Base-by-base conservation (phyloP, 2,888 invertebrate species). In the Erannis defoliaria region DNA sequence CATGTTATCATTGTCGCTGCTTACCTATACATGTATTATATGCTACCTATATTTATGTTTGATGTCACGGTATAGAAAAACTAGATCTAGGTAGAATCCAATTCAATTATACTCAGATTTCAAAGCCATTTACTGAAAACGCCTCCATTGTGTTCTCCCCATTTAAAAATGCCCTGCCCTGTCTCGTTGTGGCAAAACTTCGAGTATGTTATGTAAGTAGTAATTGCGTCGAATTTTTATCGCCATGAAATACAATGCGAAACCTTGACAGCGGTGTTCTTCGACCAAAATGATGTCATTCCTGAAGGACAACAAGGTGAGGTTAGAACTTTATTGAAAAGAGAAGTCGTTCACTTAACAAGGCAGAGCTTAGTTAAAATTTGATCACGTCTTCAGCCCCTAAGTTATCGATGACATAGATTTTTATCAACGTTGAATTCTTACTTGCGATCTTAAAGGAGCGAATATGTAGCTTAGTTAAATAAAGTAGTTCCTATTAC, bases 211-310 rank as follows among this genome's bases (percentile, higher is more conserved):
- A 26, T 26, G 38, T 23, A 35, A 37, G 49, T 37, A 51, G 29
- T 16, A 16, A 60, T 42, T 60, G 16, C 55, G 55, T 19, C 42
- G 35, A 14, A 55, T 54, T 60, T 48, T 51, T 46, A 55, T 50
- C 45, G 31, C 21, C 16, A 69, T 71, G 62, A 69, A 50, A 37
- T 55, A 50, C 54, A 40, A 40, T 40, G 26, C 31, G 59, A 37
- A 60, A 29, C 70, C 66, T 67, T 66, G 66, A 54, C 58, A 29
- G 46, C 37, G 50, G 45, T 51, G 37, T 18, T 54, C 19, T 57
- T 64, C 54, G 55, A 64, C 26, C 51, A 37, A 45, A 55, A 50
- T 68, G 62, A 70, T 59, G 68, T 70, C 68, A 70, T 42, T 18
- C 37, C 49, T 53, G 23, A 65, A 62, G 64, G 57, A 67, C 58